Evolutionary conservation across 2,888 invertebrate genomes (phyloP), one percentile per base, ranked within the genome.

Genomic region (Pristionchus arcanus): DNA sequence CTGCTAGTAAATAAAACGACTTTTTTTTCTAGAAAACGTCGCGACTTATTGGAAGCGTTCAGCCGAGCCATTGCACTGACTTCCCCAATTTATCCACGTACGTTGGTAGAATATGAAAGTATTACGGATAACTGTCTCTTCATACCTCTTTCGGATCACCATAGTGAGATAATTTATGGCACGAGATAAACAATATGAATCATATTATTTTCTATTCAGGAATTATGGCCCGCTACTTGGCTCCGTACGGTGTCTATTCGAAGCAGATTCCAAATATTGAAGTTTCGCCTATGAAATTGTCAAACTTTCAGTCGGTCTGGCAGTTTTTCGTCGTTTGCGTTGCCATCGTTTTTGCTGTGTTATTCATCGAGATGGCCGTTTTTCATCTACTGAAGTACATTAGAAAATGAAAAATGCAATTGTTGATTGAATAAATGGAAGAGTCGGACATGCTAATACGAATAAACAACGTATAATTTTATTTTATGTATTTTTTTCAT

Each of bases 41-140:
- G 13, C 21, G 59, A 81, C 25, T 21, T 89, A n/a, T 7, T n/a
- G 16, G 89, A 89, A n/a, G 77, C 77, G 15, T 49, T 89, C 25
- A 89, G 77, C 42, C 89, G 74, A 9, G 89, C 89, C 1, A 89
- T 89, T 19, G 89, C 89, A 1, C 5, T 25, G 25, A 81, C 81
- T 9, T 42, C 11, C 1, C 25, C 74, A 7, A 25, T 63, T 19
- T 89, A 89, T 63, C 81, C 77, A 9, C 31, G 89, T 83, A 11
- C 1, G 77, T 42, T 49, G 4, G 42, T 5, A 42, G 42, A 42
- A 42, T 42, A 5, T 42, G 42, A 42, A 42, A 42, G 42, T 42
- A 42, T 49, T 49, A 49, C 42, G 42, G 9, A 49, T 49, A 49
- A 49, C 13, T 49, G 42, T 49, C 42, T 42, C 9, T 42, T 42